Evolutionary conservation across 1,140 invertebrate species (phyloP).

Genomic region (Drosophila sp.): DNA sequence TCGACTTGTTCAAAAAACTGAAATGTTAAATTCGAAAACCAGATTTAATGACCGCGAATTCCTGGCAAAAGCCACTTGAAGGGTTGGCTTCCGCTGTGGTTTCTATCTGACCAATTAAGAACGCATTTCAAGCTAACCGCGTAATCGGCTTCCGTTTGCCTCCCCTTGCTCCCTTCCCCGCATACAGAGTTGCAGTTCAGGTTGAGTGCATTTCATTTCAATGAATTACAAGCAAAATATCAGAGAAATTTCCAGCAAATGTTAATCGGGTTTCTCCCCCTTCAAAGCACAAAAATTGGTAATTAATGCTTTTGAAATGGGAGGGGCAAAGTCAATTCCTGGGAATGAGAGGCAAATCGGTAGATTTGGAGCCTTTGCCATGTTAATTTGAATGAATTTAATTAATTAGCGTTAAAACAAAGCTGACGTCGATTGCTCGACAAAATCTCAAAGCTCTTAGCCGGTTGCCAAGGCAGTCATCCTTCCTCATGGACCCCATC

Average conservation of each 20-base stretch:
- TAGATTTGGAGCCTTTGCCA: slow-evolving; percentile 37
- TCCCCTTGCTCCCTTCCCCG: too few relatives aligned
- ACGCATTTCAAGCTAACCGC: slow-evolving; percentile 69
- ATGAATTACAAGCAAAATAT: slow-evolving; percentile 80
- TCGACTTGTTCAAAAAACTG: too few relatives aligned
- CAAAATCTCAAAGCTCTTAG: slow-evolving; percentile 31
- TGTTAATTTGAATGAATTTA: slow-evolving; percentile 77
- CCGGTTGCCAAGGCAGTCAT: slow-evolving; percentile 2
- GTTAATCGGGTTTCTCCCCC: slow-evolving; percentile 62
- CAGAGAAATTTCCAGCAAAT: slow-evolving; percentile 49
- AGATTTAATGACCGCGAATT: slow-evolving; percentile 70
- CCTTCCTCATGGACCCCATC: neutral
- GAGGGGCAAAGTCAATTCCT: neutral
- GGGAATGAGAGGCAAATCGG: neutral
- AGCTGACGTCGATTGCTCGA: slow-evolving; percentile 67
- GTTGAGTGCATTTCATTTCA: slow-evolving; percentile 79
- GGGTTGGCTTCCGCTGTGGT: slow-evolving; percentile 22
- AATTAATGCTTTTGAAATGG: slow-evolving; percentile 51
- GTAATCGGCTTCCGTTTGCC: slow-evolving; percentile 35
- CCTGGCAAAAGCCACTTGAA: slow-evolving; percentile 42
- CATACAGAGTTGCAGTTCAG: slow-evolving; percentile 46
- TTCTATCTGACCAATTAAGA: slow-evolving; percentile 67
- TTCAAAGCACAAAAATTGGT: slow-evolving; percentile 66
- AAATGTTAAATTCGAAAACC: slow-evolving; percentile 42
- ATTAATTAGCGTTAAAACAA: slow-evolving; percentile 79